These are phyloP conservation scores for Stercorarius parasiticus DNA, from an alignment of 2,113 vertebrate genomes.

Conservation along the genomic window DNA sequence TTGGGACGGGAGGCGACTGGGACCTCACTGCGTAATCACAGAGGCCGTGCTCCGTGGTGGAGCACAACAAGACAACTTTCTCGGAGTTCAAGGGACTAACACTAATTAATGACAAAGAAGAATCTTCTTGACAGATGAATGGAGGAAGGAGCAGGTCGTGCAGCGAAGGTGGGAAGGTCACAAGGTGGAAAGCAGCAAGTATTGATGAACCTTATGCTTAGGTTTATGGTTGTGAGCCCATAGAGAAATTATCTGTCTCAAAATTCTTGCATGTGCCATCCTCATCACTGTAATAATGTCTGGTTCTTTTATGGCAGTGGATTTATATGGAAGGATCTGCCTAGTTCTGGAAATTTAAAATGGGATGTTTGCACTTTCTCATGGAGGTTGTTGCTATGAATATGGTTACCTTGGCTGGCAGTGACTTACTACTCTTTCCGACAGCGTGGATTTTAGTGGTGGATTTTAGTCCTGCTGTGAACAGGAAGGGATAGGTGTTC, in stretches of 20 bases:
- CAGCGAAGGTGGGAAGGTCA: neutral
- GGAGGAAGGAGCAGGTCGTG: neutral
- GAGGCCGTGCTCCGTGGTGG: neutral
- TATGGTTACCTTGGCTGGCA: neutral
- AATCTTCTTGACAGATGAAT: neutral
- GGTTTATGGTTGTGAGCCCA: neutral
- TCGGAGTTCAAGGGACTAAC: neutral
- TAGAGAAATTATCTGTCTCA: neutral
- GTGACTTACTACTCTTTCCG: neutral
- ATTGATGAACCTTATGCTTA: neutral
- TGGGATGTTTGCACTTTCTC: neutral
- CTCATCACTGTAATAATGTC: neutral
- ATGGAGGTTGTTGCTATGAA: neutral
- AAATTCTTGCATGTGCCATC: neutral
- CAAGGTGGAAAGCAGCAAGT: neutral
- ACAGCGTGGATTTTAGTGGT: no score
- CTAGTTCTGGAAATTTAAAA: neutral
- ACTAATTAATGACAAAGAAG: neutral
- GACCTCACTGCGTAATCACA: neutral
- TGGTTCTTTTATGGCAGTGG: neutral
- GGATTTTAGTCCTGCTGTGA: neutral
- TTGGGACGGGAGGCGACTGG: neutral
- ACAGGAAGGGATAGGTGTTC: neutral
- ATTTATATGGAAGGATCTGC: neutral
- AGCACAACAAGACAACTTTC: neutral